Percentiles rank a stretch among this genome's conserved stretches.
Evolutionary conservation across 2,888 invertebrate species (phyloP).

Genomic region (Ennomos erosarius): DNA sequence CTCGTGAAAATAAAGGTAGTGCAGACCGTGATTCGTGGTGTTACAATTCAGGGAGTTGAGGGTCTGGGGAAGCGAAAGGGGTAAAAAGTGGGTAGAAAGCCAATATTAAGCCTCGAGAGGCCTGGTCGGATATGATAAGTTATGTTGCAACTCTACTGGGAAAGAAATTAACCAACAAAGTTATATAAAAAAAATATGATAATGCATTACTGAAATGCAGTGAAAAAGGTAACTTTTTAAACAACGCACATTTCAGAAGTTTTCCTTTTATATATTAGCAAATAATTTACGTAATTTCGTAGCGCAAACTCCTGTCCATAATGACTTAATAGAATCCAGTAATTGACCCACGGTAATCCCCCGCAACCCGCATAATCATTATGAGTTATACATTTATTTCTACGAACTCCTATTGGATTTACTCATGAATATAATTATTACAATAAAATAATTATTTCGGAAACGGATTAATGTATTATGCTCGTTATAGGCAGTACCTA

Average conservation of each 20-base stretch:
- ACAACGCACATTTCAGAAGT: too few species aligned
- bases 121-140: slow-evolving; percentile 34
- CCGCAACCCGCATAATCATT: too few species aligned
- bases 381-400: too few species aligned
- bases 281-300: too few species aligned
- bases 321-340: too few species aligned
- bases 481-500: slow-evolving; percentile 7
- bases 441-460: slow-evolving; percentile 23
- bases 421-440: slow-evolving; percentile 19
- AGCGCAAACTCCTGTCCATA: too few species aligned
- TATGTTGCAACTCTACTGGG: slow-evolving; percentile 7
- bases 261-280: too few species aligned
- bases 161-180: too few species aligned
- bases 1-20: slow-evolving; percentile 41
- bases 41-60: slow-evolving; percentile 66
- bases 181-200: too few species aligned
- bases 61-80: slow-evolving; percentile 54
- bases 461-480: slow-evolving; percentile 14
- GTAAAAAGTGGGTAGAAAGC: slow-evolving; percentile 51
- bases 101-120: slow-evolving; percentile 66
- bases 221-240: too few species aligned
- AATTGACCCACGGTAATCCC: too few species aligned
- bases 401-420: slow-evolving; percentile 9
- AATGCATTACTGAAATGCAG: too few species aligned
- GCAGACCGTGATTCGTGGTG: slow-evolving; percentile 69